phyloP scores from a whole-genome alignment of 2,113 vertebrate species.

The Prionailurus viverrinus region DNA sequence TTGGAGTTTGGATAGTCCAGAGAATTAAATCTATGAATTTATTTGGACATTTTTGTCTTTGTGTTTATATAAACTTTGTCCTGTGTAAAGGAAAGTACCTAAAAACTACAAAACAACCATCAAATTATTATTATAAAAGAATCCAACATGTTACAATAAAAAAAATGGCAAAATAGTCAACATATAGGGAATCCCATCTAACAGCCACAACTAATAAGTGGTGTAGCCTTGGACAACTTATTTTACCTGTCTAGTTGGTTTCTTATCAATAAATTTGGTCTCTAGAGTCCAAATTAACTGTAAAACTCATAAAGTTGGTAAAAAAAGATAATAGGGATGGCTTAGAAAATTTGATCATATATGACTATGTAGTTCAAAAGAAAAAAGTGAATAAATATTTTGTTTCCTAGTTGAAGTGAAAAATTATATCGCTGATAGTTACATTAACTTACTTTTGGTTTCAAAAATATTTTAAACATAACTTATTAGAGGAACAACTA shows the following conservation, averaged over 20 bases:
- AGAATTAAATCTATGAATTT: slow-evolving; percentile 49
- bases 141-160: neutral
- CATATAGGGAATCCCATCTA: neutral
- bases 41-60: neutral
- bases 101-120: neutral
- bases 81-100: neutral
- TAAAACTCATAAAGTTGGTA: neutral
- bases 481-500: neutral
- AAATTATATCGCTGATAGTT: neutral
- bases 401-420: neutral
- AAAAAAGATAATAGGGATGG: neutral
- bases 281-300: neutral
- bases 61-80: neutral
- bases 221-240: neutral
- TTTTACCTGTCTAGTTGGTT: neutral
- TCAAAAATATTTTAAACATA: slow-evolving; percentile 45
- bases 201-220: neutral
- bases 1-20: neutral
- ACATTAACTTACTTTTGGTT: neutral
- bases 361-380: neutral
- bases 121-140: neutral
- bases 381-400: neutral
- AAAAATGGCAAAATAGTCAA: neutral
- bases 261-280: neutral
- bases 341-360: neutral